Base-by-base conservation (phyloP, 2,888 invertebrate species). In the Aphrophora alni region DNA sequence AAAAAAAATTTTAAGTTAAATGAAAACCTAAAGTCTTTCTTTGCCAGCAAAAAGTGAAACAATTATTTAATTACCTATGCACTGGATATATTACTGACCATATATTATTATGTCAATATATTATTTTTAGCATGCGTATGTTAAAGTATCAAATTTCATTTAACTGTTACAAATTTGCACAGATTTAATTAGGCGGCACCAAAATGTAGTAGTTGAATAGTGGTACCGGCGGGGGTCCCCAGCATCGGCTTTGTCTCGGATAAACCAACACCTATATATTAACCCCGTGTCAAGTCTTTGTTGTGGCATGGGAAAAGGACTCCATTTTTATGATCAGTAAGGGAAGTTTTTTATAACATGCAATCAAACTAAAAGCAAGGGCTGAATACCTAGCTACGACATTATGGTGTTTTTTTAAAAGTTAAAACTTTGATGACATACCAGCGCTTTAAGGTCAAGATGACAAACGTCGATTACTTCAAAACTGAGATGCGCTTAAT, bases 221-320 rank as follows among this genome's bases (percentile, higher is more conserved):
- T 7, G 1, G 59, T 14, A n/a, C 59, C 59, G 59, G 59, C 21
- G 59, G 59, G 59, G 59, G 59, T 59, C n/a, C 17, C 44, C 33
- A 33, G 33, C 10, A 10, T n/a, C 44, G 21, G 59, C 59, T 21
- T 59, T 59, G 59, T 59, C 59, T 59, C 51, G 25, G 59, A 74
- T 79, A 79, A 79, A 79, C 78, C 78, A 79, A 79, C 78, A 79
- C 78, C 78, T 79, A 79, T 79, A 79, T 79, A 79, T 79, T 79
- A 79, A 74, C 21, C 25, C 78, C 74, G 59, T 59, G 78, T 79
- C 78, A 79, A 26, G 51, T 28, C 24, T 51, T 59, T 51, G 59
- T 26, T 70, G 78, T 79, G 78, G 78, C 74, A 59, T 59, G 59
- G 59, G 59, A 59, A 59, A 59, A 59, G 44, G 69, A 79, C 78